These are phyloP conservation scores for mouse (Mus musculus) DNA, from an alignment of 2,113 vertebrate species.

Conservation along the genomic window DNA sequence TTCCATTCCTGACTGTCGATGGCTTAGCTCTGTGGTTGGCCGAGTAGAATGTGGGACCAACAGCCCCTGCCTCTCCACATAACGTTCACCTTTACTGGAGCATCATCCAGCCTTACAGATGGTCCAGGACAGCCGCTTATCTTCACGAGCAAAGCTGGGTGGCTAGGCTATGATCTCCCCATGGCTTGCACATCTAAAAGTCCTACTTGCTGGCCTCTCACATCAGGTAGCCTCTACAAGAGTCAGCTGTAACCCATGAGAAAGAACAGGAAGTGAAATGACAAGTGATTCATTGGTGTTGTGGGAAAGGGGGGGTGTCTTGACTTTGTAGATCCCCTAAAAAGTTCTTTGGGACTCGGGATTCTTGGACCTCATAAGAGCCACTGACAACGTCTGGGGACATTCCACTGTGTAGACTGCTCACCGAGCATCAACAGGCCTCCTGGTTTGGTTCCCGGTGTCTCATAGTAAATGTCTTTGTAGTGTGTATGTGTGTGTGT, in stretches of 20 bases:
- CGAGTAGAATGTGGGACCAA: background rate
- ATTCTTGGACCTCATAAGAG: background rate
- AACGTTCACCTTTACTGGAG: conserved; percentile 20
- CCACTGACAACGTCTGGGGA: background rate
- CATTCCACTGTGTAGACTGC: background rate
- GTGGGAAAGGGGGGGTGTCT: background rate
- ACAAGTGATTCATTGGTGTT: conserved; percentile 6
- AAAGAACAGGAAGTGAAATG: background rate
- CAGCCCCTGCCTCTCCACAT: background rate
- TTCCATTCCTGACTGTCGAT: background rate
- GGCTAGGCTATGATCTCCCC: background rate
- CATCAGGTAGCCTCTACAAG: background rate
- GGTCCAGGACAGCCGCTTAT: background rate
- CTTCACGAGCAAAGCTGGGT: background rate
- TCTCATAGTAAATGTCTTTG: background rate
- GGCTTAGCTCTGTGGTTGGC: background rate
- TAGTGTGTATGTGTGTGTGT: too few relatives aligned
- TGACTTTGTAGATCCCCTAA: background rate
- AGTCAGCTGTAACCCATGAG: background rate
- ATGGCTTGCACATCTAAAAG: background rate
- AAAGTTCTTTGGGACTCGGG: background rate
- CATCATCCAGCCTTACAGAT: background rate
- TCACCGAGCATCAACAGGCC: background rate
- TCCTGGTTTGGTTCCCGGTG: background rate
- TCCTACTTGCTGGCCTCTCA: background rate